phyloP scores from a whole-genome alignment of 2,888 invertebrate species.

The Priocnemis perturbator region DNA sequence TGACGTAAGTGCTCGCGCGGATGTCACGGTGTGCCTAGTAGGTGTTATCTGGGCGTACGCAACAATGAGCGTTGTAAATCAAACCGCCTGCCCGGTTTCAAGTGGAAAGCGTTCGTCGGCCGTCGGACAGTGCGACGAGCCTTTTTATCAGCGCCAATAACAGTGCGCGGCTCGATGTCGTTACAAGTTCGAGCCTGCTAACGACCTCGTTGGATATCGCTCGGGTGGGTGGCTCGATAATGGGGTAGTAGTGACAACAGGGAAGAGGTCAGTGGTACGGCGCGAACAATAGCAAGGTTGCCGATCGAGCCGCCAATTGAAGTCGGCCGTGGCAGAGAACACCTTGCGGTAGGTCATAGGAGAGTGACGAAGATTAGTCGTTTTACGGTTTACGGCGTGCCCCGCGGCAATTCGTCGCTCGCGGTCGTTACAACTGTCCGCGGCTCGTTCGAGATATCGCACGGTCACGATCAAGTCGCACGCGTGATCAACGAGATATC shows the following conservation, averaged over 20 bases:
- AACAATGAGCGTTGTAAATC: no score
- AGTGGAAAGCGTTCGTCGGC: background rate
- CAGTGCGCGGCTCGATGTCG: background rate
- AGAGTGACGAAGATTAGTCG: constrained; percentile 47
- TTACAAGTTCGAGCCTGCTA: constrained; percentile 38
- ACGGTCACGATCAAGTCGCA: no score
- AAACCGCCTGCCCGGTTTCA: no score
- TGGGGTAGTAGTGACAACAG: background rate
- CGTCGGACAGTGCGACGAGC: constrained; percentile 26
- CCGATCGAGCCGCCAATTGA: constrained; percentile 41
- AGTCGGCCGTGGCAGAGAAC: constrained; percentile 65
- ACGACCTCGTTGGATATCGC: constrained; percentile 26
- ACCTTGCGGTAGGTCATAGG: constrained; percentile 58
- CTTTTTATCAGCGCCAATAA: constrained; percentile 40
- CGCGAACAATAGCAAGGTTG: constrained; percentile 41
- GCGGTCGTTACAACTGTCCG: constrained; percentile 32
- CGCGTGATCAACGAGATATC: no score
- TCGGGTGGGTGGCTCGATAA: background rate
- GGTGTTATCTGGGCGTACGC: no score
- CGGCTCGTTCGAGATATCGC: no score
- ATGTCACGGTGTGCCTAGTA: no score
- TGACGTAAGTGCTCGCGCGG: no score
- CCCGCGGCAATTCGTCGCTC: constrained; percentile 35
- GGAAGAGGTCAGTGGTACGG: constrained; percentile 63
- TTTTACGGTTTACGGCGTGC: constrained; percentile 34